A percentile compares a stretch with the other conserved stretches of the same genome.
phyloP scores from a whole-genome alignment of 2,113 vertebrate genomes.

The Gnathochromis pfefferi region DNA sequence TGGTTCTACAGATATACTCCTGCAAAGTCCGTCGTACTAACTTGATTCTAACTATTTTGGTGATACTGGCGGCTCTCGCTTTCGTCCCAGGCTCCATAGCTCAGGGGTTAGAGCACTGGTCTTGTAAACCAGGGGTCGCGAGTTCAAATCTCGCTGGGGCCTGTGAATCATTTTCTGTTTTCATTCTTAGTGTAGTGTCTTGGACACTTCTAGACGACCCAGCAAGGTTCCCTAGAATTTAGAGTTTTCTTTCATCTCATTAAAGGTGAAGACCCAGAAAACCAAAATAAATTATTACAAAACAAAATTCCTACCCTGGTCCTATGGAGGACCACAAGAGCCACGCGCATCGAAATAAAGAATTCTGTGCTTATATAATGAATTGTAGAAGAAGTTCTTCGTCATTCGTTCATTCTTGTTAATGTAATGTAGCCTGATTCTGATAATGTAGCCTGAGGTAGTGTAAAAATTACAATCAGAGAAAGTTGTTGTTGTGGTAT shows the following conservation, averaged over 20 bases:
- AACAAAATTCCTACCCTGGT: not conserved
- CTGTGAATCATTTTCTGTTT: rapidly evolving
- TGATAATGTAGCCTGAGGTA: not conserved
- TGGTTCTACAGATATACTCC: rapidly evolving
- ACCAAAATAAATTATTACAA: not conserved
- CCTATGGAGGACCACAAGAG: not conserved
- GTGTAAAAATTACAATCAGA: not conserved
- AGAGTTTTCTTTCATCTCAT: rapidly evolving
- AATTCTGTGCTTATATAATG: not conserved
- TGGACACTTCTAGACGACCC: rapidly evolving
- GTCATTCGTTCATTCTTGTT: not conserved
- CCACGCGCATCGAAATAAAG: not conserved
- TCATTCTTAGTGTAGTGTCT: not conserved
- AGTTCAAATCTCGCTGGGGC: constrained; percentile 70
- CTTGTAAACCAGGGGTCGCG: constrained; percentile 76
- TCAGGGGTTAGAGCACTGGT: constrained; percentile 77
- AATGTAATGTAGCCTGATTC: not conserved
- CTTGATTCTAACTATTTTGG: rapidly evolving
- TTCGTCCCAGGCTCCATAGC: constrained; percentile 63
- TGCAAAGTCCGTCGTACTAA: rapidly evolving
- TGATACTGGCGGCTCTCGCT: rapidly evolving
- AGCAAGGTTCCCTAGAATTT: not conserved
- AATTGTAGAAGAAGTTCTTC: not conserved
- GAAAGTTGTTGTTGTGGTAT: not conserved
- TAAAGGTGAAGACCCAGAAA: rapidly evolving